Evolutionary conservation across 2,888 invertebrate genomes (phyloP), one percentile per base, ranked within the genome.

Genomic region (Caenorhabditis macrosperma): DNA sequence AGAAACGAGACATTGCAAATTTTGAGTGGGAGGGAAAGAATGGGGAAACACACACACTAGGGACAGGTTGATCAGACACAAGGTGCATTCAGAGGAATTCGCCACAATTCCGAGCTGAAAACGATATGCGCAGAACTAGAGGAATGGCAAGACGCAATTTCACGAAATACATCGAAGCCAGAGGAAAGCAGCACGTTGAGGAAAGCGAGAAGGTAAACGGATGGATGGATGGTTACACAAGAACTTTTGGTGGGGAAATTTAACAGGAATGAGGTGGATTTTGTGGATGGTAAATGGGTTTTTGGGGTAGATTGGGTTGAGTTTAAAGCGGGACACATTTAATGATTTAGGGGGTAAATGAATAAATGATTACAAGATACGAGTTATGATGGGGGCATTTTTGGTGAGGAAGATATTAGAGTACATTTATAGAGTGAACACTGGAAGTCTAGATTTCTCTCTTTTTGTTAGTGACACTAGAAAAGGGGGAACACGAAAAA

Each of bases 91-190:
- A 38, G n/a, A n/a, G 33, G 59, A 68, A 69, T 52, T 52, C 59
- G 71, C 71, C 71, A 61, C 59, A 59, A 44, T 61, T 61, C 61
- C 20, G 38, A 46, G 33, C 35, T 33, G 71, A 46, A 52, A 54
- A 41, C 30, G 55, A 63, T 55, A 63, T 71, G 63, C 41, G 55
- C 17, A 54, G 10, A 33, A 17, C 46, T 28, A 71, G 7, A 1
- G 33, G 46, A n/a, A 61, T 54, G 71, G 71, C 71, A 71, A 71
- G 71, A 63, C 55, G 63, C 71, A 30, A 33, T 28, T 59, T 61
- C 26, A 61, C 63, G 35, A 71, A 69, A 55, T 63, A 71, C 44
- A 71, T 44, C 46, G 17, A 15, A 55, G 30, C 55, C 33, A 9
- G 9, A 15, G 33, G 44, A 54, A 63, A 71, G 67, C 33, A 63